Evolutionary conservation across 92 coral and sea anemone species (phyloP).

Genomic region (Montipora capitata): DNA sequence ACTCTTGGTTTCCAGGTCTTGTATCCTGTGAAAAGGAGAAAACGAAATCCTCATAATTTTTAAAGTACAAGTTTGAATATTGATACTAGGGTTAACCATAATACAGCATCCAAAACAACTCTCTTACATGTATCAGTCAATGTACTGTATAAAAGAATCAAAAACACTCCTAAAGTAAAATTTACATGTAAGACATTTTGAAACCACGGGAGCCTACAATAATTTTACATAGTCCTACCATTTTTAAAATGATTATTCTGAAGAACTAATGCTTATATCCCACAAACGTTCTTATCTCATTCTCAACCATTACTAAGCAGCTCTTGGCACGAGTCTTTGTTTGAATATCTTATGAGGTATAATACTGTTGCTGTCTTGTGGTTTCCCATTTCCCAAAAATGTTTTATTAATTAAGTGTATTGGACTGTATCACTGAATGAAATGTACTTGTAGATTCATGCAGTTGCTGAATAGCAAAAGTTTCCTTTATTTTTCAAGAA

Average conservation of each 20-base stretch:
- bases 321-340: conserved; percentile 49
- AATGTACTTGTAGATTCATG: too few relatives aligned
- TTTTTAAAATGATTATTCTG: conserved; percentile 2
- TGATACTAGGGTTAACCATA: too few relatives aligned
- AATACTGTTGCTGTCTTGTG: conserved; percentile 18
- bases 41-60: not conserved
- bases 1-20: conserved; percentile 63
- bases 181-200: not conserved
- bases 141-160: too few relatives aligned
- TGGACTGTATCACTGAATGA: not conserved
- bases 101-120: not conserved
- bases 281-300: not conserved
- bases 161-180: not conserved
- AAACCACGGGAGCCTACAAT: not conserved
- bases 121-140: too few relatives aligned
- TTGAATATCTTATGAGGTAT: conserved; percentile 76
- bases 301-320: conserved; percentile 13
- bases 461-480: too few relatives aligned
- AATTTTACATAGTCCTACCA: not conserved
- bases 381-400: conserved; percentile 17
- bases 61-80: not conserved
- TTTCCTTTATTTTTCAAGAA: too few relatives aligned
- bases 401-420: conserved; percentile 35
- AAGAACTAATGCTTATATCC: too few relatives aligned
- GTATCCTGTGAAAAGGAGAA: conserved; percentile 40